These are phyloP conservation scores for Leptonema lineaticorne DNA, from an alignment of 1,140 invertebrate species.

Conservation along the genomic window DNA sequence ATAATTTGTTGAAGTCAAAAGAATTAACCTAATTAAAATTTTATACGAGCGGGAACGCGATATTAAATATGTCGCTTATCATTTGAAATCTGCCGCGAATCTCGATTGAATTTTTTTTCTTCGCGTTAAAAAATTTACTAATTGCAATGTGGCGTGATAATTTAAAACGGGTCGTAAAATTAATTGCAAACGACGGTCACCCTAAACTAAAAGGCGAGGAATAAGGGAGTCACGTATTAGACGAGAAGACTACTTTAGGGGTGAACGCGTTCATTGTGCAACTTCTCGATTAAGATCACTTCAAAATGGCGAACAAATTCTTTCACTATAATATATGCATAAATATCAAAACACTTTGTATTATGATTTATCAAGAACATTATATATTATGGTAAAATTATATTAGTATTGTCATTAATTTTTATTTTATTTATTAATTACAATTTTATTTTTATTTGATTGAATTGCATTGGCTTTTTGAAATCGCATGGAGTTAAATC, in stretches of 20 bases:
- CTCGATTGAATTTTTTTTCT: too few relatives aligned
- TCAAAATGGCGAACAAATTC: constrained; percentile 33
- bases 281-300: constrained; percentile 28
- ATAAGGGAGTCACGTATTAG: constrained; percentile 4
- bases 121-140: not conserved
- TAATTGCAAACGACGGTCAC: constrained; percentile 16
- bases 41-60: too few relatives aligned
- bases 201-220: constrained; percentile 17
- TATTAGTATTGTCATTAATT: too few relatives aligned
- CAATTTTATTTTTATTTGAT: not conserved
- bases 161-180: not conserved
- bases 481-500: too few relatives aligned
- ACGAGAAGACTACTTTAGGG: constrained; percentile 9
- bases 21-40: too few relatives aligned
- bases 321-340: not conserved
- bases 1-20: too few relatives aligned
- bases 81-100: too few relatives aligned
- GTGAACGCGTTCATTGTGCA: constrained; percentile 40
- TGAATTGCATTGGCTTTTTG: too few relatives aligned
- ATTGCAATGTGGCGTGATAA: not conserved
- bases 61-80: too few relatives aligned
- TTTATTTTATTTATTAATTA: too few relatives aligned
- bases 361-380: not conserved
- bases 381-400: too few relatives aligned
- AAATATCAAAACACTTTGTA: not conserved